Conservation (phyloP, 2,888 invertebrate genomes). For the Therioaphis trifolii region DNA sequence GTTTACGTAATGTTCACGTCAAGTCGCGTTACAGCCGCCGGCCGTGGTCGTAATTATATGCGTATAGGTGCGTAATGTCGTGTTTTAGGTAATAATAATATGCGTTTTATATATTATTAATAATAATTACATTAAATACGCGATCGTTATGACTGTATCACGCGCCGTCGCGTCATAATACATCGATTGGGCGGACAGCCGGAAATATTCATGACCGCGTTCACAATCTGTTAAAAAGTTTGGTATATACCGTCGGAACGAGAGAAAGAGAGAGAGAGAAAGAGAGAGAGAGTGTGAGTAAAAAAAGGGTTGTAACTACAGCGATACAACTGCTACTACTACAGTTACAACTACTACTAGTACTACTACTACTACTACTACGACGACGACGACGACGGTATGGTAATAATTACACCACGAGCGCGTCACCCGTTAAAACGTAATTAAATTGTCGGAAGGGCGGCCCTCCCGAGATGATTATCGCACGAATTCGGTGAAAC, state of each 20-base stretch:
- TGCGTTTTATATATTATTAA: no score
- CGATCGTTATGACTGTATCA: no score
- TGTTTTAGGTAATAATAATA: no score
- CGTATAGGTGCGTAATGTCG: no score
- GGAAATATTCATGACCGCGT: conserved; percentile 41
- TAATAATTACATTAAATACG: no score
- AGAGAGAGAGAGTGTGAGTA: neutral
- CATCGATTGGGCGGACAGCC: conserved; percentile 27
- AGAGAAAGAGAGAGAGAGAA: neutral
- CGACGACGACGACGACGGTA: neutral
- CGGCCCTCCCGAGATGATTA: neutral
- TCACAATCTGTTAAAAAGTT: conserved; percentile 37
- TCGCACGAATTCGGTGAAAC: conserved; percentile 24
- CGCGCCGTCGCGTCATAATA: no score
- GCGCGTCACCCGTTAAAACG: neutral
- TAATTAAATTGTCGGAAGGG: conserved; percentile 37
- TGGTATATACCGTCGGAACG: neutral
- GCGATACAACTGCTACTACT: no score
- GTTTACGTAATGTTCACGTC: no score
- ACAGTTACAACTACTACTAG: neutral
- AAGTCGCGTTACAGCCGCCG: no score
- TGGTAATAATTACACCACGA: neutral
- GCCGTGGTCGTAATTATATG: no score
- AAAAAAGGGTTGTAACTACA: neutral
- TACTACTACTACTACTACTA: neutral